phyloP scores from a whole-genome alignment of 1,140 invertebrate species.

The Paraescarpia echinospica region DNA sequence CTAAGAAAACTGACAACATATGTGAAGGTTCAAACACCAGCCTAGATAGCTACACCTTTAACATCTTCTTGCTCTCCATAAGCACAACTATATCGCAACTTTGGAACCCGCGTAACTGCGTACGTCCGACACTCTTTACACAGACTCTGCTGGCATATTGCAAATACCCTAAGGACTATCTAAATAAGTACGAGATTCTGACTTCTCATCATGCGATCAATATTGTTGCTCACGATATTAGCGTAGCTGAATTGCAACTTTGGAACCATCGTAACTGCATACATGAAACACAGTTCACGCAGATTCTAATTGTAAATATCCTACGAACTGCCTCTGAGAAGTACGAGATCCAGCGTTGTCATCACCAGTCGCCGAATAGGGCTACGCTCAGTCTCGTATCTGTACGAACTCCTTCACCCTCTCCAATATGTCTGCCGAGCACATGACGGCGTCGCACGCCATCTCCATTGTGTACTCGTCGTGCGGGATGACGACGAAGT shows the following conservation, averaged over 20 bases:
- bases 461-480: constrained; percentile 31
- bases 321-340: neutral
- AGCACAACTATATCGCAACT: neutral
- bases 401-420: constrained; percentile 32
- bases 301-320: no score
- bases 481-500: constrained; percentile 32
- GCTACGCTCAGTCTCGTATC: constrained; percentile 12
- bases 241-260: no score
- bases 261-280: no score
- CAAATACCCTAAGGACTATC: neutral
- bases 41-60: neutral
- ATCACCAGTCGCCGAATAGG: neutral
- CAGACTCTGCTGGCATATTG: neutral
- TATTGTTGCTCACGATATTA: neutral
- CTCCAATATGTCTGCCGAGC: constrained; percentile 31
- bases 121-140: neutral
- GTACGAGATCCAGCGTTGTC: neutral
- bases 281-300: no score
- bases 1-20: neutral
- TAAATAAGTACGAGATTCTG: neutral
- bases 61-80: neutral
- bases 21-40: neutral
- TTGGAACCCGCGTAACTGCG: neutral
- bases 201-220: no score
- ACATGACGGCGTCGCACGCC: constrained; percentile 32